These are phyloP conservation scores for Cheilosia impressa DNA, from an alignment of 2,888 invertebrate species.

Conservation along the genomic window DNA sequence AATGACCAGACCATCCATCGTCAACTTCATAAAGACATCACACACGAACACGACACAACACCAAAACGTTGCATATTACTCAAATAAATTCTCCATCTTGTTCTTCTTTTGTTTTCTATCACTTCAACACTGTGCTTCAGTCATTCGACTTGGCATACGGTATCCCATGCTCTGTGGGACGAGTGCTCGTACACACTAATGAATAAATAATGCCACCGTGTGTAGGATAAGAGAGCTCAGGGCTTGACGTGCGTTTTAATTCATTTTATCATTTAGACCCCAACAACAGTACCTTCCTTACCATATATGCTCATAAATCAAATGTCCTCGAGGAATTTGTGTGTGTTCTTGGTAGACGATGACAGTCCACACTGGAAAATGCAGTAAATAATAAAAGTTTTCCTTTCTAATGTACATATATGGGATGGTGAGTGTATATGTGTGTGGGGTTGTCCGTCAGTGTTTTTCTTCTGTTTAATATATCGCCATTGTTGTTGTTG, in stretches of 20 bases:
- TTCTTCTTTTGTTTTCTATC: slow-evolving; percentile 63
- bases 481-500: slow-evolving; percentile 46
- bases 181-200: slow-evolving; percentile 46
- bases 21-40: slow-evolving; percentile 70
- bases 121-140: slow-evolving; percentile 32
- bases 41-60: slow-evolving; percentile 9
- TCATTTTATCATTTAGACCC: slow-evolving; percentile 72
- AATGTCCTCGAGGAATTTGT: slow-evolving; percentile 73
- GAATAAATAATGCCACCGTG: slow-evolving; percentile 72
- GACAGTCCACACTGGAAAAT: slow-evolving; percentile 47
- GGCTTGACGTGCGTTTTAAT: slow-evolving; percentile 74
- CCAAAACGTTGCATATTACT: slow-evolving; percentile 38
- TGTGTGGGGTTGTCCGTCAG: slow-evolving; percentile 54
- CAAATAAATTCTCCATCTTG: slow-evolving; percentile 37
- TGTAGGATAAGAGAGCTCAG: slow-evolving; percentile 32
- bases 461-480: slow-evolving; percentile 48
- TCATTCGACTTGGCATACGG: not conserved
- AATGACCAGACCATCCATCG: slow-evolving; percentile 36
- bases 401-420: slow-evolving; percentile 24
- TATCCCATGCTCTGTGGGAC: slow-evolving; percentile 6
- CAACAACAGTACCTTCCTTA: slow-evolving; percentile 57
- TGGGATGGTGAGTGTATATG: slow-evolving; percentile 5
- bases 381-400: slow-evolving; percentile 74
- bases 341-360: slow-evolving; percentile 21
- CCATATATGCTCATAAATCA: slow-evolving; percentile 73